Percentiles rank a stretch among this genome's conserved stretches.
Conservation (phyloP, 1,140 invertebrate genomes). For the Philaenus spumarius region DNA sequence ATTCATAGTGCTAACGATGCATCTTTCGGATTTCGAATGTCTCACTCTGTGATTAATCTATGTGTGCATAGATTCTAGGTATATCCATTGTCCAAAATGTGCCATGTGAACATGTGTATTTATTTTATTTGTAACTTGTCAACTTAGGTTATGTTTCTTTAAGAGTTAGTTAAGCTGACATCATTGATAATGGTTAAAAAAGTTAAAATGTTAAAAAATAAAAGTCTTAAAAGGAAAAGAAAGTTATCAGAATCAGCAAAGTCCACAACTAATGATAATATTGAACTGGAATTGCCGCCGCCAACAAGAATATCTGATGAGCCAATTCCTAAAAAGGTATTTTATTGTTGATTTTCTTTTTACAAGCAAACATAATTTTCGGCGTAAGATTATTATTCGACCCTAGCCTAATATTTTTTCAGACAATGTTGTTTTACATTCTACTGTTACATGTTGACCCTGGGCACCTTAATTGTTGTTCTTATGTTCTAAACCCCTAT, state of each 20-base stretch:
- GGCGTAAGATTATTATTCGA: neutral
- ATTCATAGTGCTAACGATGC: too few relatives aligned
- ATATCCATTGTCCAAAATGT: too few relatives aligned
- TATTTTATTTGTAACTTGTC: too few relatives aligned
- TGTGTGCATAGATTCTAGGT: too few relatives aligned
- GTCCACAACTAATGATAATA: neutral
- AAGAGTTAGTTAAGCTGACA: too few relatives aligned
- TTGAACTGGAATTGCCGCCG: constrained; percentile 20
- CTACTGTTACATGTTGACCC: too few relatives aligned
- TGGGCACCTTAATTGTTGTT: neutral
- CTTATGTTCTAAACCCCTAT: neutral
- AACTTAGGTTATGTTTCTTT: too few relatives aligned
- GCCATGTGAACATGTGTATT: too few relatives aligned
- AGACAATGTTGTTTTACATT: neutral
- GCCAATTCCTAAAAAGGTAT: constrained; percentile 41
- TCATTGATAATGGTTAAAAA: too few relatives aligned
- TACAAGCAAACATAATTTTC: neutral
- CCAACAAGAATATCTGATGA: constrained; percentile 42
- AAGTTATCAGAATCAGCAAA: neutral
- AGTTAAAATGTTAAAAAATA: neutral
- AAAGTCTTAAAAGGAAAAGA: neutral
- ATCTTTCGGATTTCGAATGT: too few relatives aligned
- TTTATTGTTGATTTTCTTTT: constrained; percentile 19
- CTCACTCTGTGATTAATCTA: too few relatives aligned
- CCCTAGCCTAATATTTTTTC: too few relatives aligned